Evolutionary conservation across 1,140 invertebrate genomes (phyloP).

Genomic region (Listronotus oregonensis): DNA sequence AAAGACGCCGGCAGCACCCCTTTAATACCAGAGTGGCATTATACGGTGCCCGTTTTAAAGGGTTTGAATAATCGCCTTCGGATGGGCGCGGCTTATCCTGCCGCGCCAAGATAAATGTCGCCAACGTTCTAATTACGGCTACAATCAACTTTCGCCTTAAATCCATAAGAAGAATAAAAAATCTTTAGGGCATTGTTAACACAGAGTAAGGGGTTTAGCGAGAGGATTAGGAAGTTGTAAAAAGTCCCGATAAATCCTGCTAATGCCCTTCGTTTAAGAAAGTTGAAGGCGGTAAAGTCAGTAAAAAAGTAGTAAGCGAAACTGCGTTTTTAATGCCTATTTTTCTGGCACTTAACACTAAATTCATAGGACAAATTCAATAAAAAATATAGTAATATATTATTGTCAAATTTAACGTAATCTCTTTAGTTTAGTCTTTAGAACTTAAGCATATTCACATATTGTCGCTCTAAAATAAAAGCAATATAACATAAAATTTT

Average conservation of each 20-base stretch:
- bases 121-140: constrained; percentile 45
- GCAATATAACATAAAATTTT: too few relatives aligned
- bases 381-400: too few relatives aligned
- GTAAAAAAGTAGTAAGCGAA: too few relatives aligned
- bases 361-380: too few relatives aligned
- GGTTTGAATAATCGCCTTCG: constrained; percentile 48
- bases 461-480: too few relatives aligned
- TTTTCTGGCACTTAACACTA: too few relatives aligned
- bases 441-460: too few relatives aligned
- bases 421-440: too few relatives aligned
- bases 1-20: constrained; percentile 34
- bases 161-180: constrained; percentile 32
- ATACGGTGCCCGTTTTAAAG: constrained; percentile 45
- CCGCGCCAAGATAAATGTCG: constrained; percentile 50
- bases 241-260: background rate
- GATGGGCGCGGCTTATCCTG: constrained; percentile 40
- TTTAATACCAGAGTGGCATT: constrained; percentile 46
- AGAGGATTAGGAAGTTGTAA: constrained; percentile 25
- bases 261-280: constrained; percentile 12
- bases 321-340: too few relatives aligned
- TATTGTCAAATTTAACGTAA: too few relatives aligned
- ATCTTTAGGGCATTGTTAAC: constrained; percentile 33
- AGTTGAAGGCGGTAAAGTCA: too few relatives aligned
- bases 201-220: constrained; percentile 25
- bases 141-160: constrained; percentile 38